Evolutionary conservation across 2,113 vertebrate species (phyloP).

Genomic region (Orcinus orca): DNA sequence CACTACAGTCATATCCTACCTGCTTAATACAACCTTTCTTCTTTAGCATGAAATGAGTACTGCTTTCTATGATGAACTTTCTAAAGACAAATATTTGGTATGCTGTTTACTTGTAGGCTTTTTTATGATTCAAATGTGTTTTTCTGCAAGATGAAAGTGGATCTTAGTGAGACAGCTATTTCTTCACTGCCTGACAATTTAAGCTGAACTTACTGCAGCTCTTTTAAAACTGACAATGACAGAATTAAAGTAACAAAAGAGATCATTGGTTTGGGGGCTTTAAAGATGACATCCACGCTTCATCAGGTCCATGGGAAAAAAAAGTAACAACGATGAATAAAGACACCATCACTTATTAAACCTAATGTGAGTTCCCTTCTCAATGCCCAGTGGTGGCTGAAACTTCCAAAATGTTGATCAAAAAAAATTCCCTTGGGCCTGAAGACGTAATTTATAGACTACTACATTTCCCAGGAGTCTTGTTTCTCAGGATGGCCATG

Average conservation of each 20-base stretch:
- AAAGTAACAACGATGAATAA: background rate
- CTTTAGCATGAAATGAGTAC: background rate
- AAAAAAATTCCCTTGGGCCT: background rate
- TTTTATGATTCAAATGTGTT: background rate
- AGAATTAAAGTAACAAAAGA: constrained; percentile 36
- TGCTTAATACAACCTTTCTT: background rate
- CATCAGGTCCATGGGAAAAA: background rate
- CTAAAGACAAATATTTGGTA: background rate
- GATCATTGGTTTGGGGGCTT: background rate
- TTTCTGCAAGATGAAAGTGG: background rate
- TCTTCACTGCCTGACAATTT: background rate
- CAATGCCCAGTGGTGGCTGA: background rate
- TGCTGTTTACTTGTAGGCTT: background rate
- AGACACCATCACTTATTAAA: background rate
- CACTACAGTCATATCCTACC: background rate
- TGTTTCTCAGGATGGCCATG: background rate
- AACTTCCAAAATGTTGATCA: background rate
- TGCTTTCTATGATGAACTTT: background rate
- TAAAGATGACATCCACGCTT: background rate
- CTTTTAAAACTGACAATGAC: background rate
- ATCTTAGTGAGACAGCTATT: background rate
- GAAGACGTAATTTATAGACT: background rate
- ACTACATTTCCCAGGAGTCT: background rate
- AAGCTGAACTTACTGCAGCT: background rate
- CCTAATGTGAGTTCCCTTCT: background rate